Evolutionary conservation across 2,888 invertebrate genomes (phyloP), one percentile per base, ranked within the genome.

Genomic region (Oxystoma pomonae): DNA sequence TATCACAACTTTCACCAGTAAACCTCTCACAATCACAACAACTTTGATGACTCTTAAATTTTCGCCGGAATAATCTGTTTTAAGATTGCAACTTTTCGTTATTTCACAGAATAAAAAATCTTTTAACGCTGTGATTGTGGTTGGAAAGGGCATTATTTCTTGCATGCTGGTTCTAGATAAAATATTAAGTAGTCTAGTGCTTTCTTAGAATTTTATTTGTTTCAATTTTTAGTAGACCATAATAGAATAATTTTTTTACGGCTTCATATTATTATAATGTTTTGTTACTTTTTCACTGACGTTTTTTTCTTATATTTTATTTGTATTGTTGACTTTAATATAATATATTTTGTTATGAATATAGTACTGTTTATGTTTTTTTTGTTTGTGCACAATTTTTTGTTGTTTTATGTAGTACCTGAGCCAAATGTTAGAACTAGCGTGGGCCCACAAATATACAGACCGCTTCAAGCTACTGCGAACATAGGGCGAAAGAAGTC

Each of bases 311-410:
- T 76, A 76, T 77, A 73, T 76, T 77, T 78, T 76, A 76, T 77
- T 78, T 78, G 78, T 78, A 75, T 78, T 80, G 80, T 80, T 80
- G 78, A 79, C 75, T 76, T 76, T 85, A 83, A 83, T 85, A 85
- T 84, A 84, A 85, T 77, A 79, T 85, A 85, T 85, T 83, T 85
- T 85, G 79, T 79, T 79, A 80, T 74, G 75, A 77, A 73, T 67
- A 66, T 67, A 67, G 68, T 71, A 74, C 76, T 76, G 75, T 71
- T 69, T 60, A 65, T 68, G 58, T 64, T 62, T 64, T 65, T 59
- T 57, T 62, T 63, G 60, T 53, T 67, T 68, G 75, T 74, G 74
- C 74, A 73, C 70, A 71, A 67, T 68, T 67, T 74, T 72, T 68
- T 71, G 68, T n/a, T n/a, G n/a, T n/a, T n/a, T n/a, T n/a, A n/a